Evolutionary conservation across 2,888 invertebrate species (phyloP).

Genomic region (Dryomyza anilis): DNA sequence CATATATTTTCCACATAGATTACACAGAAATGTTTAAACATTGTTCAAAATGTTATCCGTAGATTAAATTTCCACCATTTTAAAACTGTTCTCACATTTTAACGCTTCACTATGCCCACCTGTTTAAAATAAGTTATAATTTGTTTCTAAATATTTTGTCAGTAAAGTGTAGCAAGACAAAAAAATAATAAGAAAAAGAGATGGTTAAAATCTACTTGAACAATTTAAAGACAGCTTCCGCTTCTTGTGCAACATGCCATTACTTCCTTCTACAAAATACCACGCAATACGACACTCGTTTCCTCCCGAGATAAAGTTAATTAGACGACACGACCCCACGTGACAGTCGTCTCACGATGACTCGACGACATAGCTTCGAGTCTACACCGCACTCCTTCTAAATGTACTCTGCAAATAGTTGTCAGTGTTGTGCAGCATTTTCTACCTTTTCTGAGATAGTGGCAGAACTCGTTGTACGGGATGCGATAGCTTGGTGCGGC

Average conservation of each 20-base stretch:
- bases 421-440: neutral
- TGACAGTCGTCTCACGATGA: conserved; percentile 37
- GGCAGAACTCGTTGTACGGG: neutral
- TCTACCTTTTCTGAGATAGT: neutral
- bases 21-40: no score
- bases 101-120: conserved; percentile 4
- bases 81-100: conserved; percentile 8
- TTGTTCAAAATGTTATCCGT: no score
- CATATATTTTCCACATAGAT: no score
- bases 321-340: conserved; percentile 44
- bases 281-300: neutral
- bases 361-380: neutral
- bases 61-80: neutral
- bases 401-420: neutral
- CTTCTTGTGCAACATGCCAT: conserved; percentile 15
- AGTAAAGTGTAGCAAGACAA: neutral
- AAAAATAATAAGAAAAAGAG: neutral
- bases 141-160: neutral
- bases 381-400: no score
- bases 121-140: no score
- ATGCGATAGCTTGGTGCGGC: neutral
- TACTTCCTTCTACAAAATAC: conserved; percentile 3
- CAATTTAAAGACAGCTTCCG: conserved; percentile 18
- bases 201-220: neutral
- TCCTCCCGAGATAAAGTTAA: conserved; percentile 39